Base-by-base conservation (phyloP, 2,113 vertebrate species). In the Pygoscelis antarcticus region DNA sequence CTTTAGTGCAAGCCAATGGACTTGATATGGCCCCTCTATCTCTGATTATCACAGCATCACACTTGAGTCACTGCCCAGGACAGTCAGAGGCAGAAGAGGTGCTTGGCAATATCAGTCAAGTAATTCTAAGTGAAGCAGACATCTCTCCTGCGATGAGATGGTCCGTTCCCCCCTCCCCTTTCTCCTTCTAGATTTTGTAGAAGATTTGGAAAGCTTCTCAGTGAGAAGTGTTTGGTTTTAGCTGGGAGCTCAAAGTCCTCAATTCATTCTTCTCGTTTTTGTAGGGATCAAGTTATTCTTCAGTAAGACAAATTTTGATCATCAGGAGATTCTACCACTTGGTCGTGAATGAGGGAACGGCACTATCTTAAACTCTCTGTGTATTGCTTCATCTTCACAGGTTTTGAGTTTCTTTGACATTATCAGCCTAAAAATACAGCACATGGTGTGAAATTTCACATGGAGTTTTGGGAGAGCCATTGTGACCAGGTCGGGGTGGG, bases 101-200 rank as follows among this genome's bases (percentile, higher is more conserved):
- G 16, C 52, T 89, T 85, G 84, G 61, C 27, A 72, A 4, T 32
- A 23, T 93, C 95, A 89, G 3, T 0, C 22, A 21, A 8, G 26
- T 85, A 94, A 83, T 78, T 88, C 40, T 84, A 88, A 95, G 44
- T 77, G 81, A 76, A 90, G 36, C 52, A 76, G 91, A 90, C 69
- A 32, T 76, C 20, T 71, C 55, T 68, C 38, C 65, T 65, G 12
- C 2, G 2, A 62, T 62, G n/a, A 84, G 23, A 42, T 22, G 29
- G 11, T 68, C 57, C 9, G 0, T 34, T 34, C 8, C 15, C 3
- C 19, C 5, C 17, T 65, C 32, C 26, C 11, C 29, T 38, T 83
- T 32, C 40, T 89, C 30, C 38, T 80, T 86, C 76, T 3, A 16
- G 22, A 12, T 62, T 75, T 64, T 52, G 22, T 16, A 38, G 51